Evolutionary conservation across 1,140 invertebrate species (phyloP).

Genomic region (Cecropterus lyciades): DNA sequence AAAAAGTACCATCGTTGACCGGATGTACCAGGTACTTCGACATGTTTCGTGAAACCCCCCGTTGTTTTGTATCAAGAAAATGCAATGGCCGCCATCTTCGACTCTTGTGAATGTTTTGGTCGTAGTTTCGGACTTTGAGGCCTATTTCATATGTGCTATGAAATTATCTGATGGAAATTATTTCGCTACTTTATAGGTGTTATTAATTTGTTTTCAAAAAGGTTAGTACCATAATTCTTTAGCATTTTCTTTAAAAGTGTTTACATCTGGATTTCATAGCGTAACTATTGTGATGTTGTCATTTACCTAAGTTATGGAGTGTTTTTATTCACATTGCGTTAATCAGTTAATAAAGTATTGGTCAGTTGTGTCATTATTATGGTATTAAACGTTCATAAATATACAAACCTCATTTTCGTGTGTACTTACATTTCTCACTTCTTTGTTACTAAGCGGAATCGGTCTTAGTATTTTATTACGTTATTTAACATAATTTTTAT

Average conservation of each 20-base stretch:
- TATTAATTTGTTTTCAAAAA: slow-evolving; percentile 60
- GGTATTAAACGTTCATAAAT: slow-evolving; percentile 54
- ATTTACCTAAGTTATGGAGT: slow-evolving; percentile 42
- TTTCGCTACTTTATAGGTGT: slow-evolving; percentile 71
- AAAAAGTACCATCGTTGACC: slow-evolving; percentile 70
- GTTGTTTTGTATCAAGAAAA: slow-evolving; percentile 84
- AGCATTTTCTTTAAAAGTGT: slow-evolving; percentile 77
- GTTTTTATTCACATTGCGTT: slow-evolving; percentile 20
- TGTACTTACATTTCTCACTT: slow-evolving; percentile 67
- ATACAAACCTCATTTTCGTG: slow-evolving; percentile 73
- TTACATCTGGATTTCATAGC: slow-evolving; percentile 82
- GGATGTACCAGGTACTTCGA: slow-evolving; percentile 68
- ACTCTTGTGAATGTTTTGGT: slow-evolving; percentile 84
- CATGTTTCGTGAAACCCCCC: slow-evolving; percentile 81
- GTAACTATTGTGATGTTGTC: slow-evolving; percentile 74
- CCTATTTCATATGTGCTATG: slow-evolving; percentile 78
- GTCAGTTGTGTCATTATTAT: slow-evolving; percentile 31
- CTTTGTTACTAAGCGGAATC: slow-evolving; percentile 71
- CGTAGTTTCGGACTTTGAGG: slow-evolving; percentile 81
- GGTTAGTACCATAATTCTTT: slow-evolving; percentile 68
- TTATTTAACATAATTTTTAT: slow-evolving; percentile 38
- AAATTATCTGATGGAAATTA: slow-evolving; percentile 72
- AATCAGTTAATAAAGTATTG: slow-evolving; percentile 31
- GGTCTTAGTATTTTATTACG: slow-evolving; percentile 36
- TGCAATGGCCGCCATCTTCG: slow-evolving; percentile 85